phyloP scores from a whole-genome alignment of 2,888 invertebrate genomes.

The Antheraea assamensis region DNA sequence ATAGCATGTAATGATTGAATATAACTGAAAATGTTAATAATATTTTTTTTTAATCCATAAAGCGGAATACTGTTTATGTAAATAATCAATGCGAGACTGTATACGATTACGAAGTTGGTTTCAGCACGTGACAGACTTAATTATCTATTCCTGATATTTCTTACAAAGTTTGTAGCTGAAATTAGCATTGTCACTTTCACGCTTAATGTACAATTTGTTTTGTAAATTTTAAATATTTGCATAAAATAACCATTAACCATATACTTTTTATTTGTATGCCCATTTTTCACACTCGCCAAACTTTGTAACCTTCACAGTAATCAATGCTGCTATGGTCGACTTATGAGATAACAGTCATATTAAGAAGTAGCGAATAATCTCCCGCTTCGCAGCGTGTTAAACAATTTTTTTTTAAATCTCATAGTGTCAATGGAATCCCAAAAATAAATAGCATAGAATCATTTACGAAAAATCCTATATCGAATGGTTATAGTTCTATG shows the following conservation, averaged over 20 bases:
- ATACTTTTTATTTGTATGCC: not conserved
- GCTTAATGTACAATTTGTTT: not conserved
- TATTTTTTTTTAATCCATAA: no score
- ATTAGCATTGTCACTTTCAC: constrained; percentile 13
- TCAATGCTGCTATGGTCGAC: not conserved
- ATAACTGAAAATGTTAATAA: no score
- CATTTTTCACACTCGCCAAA: not conserved
- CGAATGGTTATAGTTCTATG: no score
- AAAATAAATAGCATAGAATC: no score
- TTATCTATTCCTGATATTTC: not conserved
- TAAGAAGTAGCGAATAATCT: no score
- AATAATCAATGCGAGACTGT: no score
- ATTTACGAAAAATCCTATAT: no score
- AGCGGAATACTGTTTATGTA: no score
- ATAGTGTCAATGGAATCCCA: no score
- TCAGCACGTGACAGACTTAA: not conserved
- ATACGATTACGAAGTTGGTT: not conserved
- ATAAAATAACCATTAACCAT: not conserved
- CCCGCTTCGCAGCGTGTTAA: no score
- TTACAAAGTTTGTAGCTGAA: not conserved
- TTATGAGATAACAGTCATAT: not conserved
- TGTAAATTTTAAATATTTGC: constrained; percentile 6
- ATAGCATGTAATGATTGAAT: no score
- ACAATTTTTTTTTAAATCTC: no score
- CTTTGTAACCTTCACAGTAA: not conserved